These are phyloP conservation scores for Noturus placidus DNA, from an alignment of 2,113 vertebrate species.

Conservation along the genomic window DNA sequence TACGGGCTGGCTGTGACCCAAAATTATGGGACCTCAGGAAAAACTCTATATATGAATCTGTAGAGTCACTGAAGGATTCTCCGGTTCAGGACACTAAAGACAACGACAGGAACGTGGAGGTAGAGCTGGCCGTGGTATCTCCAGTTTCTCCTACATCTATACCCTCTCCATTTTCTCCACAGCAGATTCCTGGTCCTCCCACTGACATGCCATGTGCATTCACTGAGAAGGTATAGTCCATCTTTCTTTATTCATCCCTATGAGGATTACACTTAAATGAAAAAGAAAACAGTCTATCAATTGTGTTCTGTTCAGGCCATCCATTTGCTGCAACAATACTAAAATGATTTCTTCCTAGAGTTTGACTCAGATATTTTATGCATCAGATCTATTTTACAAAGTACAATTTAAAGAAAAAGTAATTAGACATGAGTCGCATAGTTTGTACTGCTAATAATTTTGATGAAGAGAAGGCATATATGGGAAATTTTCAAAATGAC, in stretches of 20 bases:
- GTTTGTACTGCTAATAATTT: neutral
- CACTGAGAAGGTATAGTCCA: conserved; percentile 5
- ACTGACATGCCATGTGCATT: neutral
- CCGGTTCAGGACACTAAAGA: neutral
- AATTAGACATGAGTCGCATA: neutral
- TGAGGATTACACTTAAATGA: neutral
- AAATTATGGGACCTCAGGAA: conserved; percentile 12
- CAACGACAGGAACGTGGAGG: neutral
- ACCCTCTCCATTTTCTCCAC: neutral
- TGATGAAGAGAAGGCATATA: neutral
- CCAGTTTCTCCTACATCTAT: neutral
- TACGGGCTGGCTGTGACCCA: conserved; percentile 20
- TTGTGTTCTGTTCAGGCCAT: neutral
- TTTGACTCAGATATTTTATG: neutral
- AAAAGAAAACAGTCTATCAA: neutral
- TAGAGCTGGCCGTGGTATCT: neutral
- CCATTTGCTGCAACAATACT: neutral
- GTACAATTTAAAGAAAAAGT: neutral
- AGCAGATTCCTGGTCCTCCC: conserved; percentile 1
- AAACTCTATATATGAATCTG: conserved; percentile 15
- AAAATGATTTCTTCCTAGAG: neutral
- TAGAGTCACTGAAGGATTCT: neutral
- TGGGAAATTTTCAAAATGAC: neutral
- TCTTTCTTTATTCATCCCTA: neutral
- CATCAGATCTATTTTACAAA: neutral